Conservation (phyloP, 2,797 vertebrate species). For the Xenopus petersii region DNA sequence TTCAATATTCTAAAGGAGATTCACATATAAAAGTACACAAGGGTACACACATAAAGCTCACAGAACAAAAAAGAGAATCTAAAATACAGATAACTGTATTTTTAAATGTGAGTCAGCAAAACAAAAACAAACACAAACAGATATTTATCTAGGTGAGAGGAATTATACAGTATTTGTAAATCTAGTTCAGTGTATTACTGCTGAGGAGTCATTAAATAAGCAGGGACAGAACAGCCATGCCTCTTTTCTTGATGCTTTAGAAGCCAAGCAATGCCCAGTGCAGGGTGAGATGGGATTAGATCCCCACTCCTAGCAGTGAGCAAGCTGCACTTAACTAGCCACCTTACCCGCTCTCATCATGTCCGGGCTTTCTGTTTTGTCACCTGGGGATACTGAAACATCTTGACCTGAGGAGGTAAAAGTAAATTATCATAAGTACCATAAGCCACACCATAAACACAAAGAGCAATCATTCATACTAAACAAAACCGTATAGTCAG, state of each 20-base stretch:
- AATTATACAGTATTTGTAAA: not conserved
- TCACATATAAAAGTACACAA: too few species aligned
- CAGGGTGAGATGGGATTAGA: not conserved
- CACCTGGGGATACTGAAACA: slow-evolving; percentile 58
- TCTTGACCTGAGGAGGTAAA: slow-evolving; percentile 47
- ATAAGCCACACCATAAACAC: not conserved
- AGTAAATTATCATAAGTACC: not conserved
- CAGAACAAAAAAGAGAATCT: too few species aligned
- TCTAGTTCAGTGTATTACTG: not conserved
- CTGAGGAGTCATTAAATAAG: not conserved
- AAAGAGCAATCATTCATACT: not conserved
- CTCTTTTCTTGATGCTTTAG: not conserved
- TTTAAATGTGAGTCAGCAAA: too few species aligned
- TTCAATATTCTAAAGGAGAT: too few species aligned
- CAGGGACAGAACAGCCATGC: slow-evolving; percentile 20
- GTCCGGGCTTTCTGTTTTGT: slow-evolving; percentile 57
- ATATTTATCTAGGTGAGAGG: too few species aligned
- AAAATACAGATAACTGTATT: too few species aligned
- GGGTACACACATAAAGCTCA: too few species aligned
- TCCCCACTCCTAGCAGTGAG: not conserved
- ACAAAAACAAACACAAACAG: too few species aligned
- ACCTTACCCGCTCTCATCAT: slow-evolving; percentile 70
- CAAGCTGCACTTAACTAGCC: not conserved
- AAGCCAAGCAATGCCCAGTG: slow-evolving; percentile 13
- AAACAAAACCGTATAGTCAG: not conserved